Evolutionary conservation across 2,797 vertebrate genomes (phyloP).

Genomic region (Chloroceryle inda): DNA sequence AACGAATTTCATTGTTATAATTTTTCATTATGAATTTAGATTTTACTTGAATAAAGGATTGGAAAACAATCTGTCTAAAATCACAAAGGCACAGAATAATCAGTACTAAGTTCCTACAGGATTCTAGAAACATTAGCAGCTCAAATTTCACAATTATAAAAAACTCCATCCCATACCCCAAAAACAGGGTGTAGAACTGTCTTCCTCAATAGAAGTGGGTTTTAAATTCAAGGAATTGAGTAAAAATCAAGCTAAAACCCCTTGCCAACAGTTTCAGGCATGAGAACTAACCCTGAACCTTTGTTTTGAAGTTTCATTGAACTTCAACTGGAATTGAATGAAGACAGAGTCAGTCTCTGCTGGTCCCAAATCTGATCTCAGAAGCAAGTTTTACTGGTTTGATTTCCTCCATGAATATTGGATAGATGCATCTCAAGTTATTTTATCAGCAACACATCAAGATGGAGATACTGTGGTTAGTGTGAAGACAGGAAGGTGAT

Average conservation of each 20-base stretch:
- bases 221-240: background rate
- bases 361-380: background rate
- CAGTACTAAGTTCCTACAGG: background rate
- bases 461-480: background rate
- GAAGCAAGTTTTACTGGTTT: background rate
- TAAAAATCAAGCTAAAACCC: background rate
- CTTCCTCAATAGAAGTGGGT: background rate
- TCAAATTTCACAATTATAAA: background rate
- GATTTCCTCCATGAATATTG: background rate
- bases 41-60: background rate
- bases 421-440: background rate
- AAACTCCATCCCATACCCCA: fast-evolving
- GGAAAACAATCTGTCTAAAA: background rate
- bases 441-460: background rate
- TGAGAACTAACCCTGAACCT: background rate
- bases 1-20: background rate
- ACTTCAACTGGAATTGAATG: background rate
- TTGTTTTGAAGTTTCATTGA: background rate
- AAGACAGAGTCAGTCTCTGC: background rate
- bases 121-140: background rate
- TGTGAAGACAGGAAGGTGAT: background rate
- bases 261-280: background rate
- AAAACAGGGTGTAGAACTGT: background rate
- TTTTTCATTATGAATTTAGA: background rate
- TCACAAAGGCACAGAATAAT: background rate